These are phyloP conservation scores for Cinara cedri DNA, from an alignment of 2,888 invertebrate species.

Conservation along the genomic window DNA sequence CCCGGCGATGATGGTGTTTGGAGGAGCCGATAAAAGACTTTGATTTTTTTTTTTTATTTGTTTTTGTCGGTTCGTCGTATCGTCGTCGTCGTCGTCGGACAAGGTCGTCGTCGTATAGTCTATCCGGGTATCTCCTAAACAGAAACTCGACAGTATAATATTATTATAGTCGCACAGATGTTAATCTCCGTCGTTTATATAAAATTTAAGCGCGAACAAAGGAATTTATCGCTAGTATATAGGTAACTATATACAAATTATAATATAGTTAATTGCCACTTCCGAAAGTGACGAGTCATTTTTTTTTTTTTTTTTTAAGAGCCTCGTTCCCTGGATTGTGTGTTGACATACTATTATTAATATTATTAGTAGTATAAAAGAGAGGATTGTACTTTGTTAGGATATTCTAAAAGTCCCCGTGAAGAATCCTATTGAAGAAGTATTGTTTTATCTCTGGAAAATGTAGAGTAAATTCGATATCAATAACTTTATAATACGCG, in stretches of 20 bases:
- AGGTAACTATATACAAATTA: too few species aligned
- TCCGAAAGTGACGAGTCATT: slow-evolving; percentile 54
- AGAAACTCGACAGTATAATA: slow-evolving; percentile 29
- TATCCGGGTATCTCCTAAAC: slow-evolving; percentile 54
- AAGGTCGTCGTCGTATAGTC: slow-evolving; percentile 44
- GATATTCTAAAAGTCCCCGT: too few species aligned
- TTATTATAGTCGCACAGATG: slow-evolving; percentile 33
- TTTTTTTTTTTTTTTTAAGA: too few species aligned
- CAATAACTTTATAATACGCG: too few species aligned
- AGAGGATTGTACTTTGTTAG: neutral
- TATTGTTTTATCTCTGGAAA: too few species aligned
- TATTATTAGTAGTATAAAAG: too few species aligned
- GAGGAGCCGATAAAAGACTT: slow-evolving; percentile 23
- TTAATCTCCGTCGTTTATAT: slow-evolving; percentile 3
- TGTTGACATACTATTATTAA: too few species aligned
- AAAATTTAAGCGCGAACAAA: slow-evolving; percentile 19
- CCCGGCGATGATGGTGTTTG: neutral
- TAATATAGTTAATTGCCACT: slow-evolving; percentile 38
- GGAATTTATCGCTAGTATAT: neutral
- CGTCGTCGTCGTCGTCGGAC: slow-evolving; percentile 9
- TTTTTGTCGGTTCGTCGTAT: neutral
- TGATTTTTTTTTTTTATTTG: neutral
- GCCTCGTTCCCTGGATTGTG: too few species aligned
- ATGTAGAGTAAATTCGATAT: too few species aligned
- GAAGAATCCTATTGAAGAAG: too few species aligned